These are phyloP conservation scores for Pogonomyrmex californicus DNA, from an alignment of 1,140 invertebrate genomes.

Conservation along the genomic window DNA sequence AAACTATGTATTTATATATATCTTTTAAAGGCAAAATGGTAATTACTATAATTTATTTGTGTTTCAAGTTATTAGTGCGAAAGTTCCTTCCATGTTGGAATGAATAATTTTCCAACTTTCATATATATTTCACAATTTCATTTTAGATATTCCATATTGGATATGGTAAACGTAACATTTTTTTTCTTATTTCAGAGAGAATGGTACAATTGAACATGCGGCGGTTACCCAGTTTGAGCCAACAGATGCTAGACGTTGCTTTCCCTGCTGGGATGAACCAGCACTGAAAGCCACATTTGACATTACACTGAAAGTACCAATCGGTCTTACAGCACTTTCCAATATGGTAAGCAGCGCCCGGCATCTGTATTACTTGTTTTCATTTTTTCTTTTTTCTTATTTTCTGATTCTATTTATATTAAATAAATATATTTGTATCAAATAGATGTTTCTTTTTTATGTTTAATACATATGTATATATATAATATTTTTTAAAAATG, in stretches of 20 bases:
- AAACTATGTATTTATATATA: constrained; percentile 8
- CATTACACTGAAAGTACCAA: constrained; percentile 93
- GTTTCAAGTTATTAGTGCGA: constrained; percentile 88
- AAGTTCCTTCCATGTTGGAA: constrained; percentile 90
- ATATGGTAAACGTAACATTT: constrained; percentile 69
- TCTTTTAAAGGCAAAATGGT: constrained; percentile 77
- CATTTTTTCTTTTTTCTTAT: constrained; percentile 27
- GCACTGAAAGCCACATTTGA: constrained; percentile 98
- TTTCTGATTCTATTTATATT: background rate
- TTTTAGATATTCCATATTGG: constrained; percentile 69
- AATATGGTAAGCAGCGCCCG: constrained; percentile 92
- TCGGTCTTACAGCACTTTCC: constrained; percentile 93
- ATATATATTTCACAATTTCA: constrained; percentile 84
- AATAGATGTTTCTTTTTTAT: background rate
- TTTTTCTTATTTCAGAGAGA: constrained; percentile 85
- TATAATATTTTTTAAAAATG: too few species aligned
- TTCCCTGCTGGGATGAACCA: constrained; percentile 99
- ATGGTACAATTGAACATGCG: constrained; percentile 93
- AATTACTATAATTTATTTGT: constrained; percentile 87
- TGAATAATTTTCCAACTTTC: constrained; percentile 89
- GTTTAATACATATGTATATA: background rate
- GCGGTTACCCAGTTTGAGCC: constrained; percentile 98
- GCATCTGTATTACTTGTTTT: constrained; percentile 63
- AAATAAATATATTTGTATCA: background rate
- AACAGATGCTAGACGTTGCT: constrained; percentile 96